Evolutionary conservation across 2,113 vertebrate genomes (phyloP), one percentile per base, ranked within the genome.

Genomic region (Numenius arquata): DNA sequence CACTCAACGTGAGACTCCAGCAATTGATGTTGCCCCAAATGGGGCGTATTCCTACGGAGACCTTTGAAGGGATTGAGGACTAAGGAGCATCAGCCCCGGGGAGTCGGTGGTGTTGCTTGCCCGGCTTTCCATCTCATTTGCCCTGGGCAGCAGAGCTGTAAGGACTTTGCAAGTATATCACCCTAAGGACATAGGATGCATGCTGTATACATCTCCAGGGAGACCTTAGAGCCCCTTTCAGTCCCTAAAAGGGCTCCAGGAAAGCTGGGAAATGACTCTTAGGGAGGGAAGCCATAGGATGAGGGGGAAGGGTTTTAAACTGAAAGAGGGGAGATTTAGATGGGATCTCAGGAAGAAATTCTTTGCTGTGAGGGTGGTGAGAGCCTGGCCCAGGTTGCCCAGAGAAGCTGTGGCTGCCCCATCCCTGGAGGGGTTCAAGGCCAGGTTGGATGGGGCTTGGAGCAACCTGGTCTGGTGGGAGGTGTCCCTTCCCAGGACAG

Each of bases 1-100:
- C 2, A 0, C 34, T 36, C 52, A n/a, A 25, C 13, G 9, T 0
- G 8, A 70, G 30, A n/a, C 32, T 70, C 9, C 5, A 43, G 36
- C 22, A 43, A 52, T 1, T 43, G 41, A 15, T 1, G 0, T 6
- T 71, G 50, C 38, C 58, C 18, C 45, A 62, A 29, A 52, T 1
- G 7, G 27, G 45, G 15, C 25, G 4, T 56, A 75, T 86, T 22
- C 66, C 61, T 29, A 7, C 15, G 27, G 25, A 72, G 3, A 20
- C 16, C 30, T 76, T 29, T 38, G 77, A 38, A 50, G 34, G n/a
- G 47, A 26, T 2, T 47, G 38, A 76, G 59, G 27, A 40, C 22
- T 18, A 7, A 20, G 55, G 12, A 72, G 18, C 32, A 34, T 9
- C 62, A 58, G 61, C n/a, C 23, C 12, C 2, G 0, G 3, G 8